Base-by-base conservation (phyloP, 2,888 invertebrate genomes). In the Lissonota sp. region DNA sequence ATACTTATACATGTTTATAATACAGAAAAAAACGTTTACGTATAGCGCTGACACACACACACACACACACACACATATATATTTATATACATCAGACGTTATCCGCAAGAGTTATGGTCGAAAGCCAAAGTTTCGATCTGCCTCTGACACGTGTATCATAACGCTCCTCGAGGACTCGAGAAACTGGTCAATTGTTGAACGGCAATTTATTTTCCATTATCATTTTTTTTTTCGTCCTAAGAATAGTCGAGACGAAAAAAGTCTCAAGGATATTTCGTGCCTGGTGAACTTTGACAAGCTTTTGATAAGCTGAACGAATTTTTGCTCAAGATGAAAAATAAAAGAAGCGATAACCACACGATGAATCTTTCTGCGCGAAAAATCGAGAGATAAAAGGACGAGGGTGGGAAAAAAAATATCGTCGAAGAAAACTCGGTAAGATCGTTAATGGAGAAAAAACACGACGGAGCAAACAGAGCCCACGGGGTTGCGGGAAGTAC, bases 381-480 rank as follows among this genome's bases (percentile, higher is more conserved):
- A 53, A 49, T 64, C 49, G 57, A 51, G 12, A 40, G 10, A n/a
- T 8, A 62, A 53, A 69, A 75, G 39, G 16, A 44, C 5, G 51
- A 10, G 4, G 62, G 16, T 12, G 58, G 12, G 39, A 58, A 58
- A 70, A 57, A 70, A 70, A 57, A 69, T 53, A 14, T 57, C 10
- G 6, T 0, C n/a, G 16, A 71, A 46, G 2, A 44, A 26, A 57
- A 44, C n/a, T 46, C 44, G 16, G 69, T 53, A 46, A n/a, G 51
- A 71, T 71, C 70, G 55, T 80, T 79, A 70, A 74, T 70, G 74
- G 74, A 74, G 69, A 75, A 66, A 80, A 79, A 75, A 75, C 60
- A 64, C 66, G 53, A 66, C 53, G 79, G 26, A 75, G 75, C 70
- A 80, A 80, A 70, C 53, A 60, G 37, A 62, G 49, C 64, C 53